Conservation (phyloP, 30 jellyfish, hydroid and myxozoan genomes). For the Chrysaora quinquecirrha region DNA sequence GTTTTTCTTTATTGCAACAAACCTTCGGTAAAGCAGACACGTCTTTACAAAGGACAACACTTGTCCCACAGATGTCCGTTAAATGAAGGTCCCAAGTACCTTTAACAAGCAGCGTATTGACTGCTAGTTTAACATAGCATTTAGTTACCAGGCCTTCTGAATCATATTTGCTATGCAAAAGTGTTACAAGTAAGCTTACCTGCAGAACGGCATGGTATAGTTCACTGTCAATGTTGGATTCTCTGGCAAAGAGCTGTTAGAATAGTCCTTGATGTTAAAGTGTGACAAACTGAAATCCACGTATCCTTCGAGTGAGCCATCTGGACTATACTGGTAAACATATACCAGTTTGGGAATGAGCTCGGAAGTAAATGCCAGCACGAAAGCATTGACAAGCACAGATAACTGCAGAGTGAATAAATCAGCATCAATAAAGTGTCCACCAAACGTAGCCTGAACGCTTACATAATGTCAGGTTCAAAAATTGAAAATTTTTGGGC, state of each 20-base stretch:
- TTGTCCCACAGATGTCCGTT: no score
- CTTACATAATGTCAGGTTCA: no score
- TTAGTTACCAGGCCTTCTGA: neutral
- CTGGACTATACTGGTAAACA: constrained; percentile 54
- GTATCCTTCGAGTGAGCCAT: constrained; percentile 77
- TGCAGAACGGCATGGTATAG: constrained; percentile 72
- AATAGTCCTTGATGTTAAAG: constrained; percentile 70
- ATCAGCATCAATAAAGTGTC: no score
- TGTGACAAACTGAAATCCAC: constrained; percentile 80
- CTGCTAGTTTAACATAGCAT: no score
- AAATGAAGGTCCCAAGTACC: no score
- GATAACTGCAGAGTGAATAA: constrained; percentile 93
- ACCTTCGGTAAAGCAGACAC: no score
- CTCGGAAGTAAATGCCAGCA: constrained; percentile 97
- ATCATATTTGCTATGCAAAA: neutral
- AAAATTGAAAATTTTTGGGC: no score
- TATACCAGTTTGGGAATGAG: constrained; percentile 92
- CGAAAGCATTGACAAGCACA: constrained; percentile 91
- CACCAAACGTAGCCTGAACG: no score
- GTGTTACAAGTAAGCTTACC: constrained; percentile 72
- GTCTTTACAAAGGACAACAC: no score
- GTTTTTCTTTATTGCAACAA: no score
- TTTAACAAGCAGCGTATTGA: no score
- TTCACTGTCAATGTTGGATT: constrained; percentile 62
- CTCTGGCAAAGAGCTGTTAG: constrained; percentile 71